phyloP scores from a whole-genome alignment of 2,113 vertebrate genomes.

The Galeopterus variegatus region DNA sequence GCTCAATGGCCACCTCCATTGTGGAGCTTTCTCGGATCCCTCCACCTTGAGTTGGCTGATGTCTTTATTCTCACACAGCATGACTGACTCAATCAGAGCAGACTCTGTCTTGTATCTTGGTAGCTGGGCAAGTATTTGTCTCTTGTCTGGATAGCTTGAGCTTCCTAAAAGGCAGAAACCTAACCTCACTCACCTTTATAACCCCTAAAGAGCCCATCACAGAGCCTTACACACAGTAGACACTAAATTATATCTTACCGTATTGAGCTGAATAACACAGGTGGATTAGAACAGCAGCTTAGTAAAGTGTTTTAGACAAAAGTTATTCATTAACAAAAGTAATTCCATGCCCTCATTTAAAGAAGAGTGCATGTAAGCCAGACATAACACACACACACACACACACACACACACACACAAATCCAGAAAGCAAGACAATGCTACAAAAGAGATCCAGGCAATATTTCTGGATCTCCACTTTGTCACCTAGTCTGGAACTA shows the following conservation, averaged over 20 bases:
- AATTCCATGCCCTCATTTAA: neutral
- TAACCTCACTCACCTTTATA: neutral
- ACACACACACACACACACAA: neutral
- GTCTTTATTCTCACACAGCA: neutral
- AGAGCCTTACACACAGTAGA: neutral
- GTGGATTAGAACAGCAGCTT: neutral
- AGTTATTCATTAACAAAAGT: slow-evolving; percentile 3
- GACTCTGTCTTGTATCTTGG: neutral
- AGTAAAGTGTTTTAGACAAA: neutral
- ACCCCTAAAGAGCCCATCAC: neutral
- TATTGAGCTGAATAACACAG: neutral
- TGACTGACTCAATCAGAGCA: neutral
- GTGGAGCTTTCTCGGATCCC: neutral
- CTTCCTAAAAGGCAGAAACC: neutral
- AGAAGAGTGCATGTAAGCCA: neutral
- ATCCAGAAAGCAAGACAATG: neutral
- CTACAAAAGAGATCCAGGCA: neutral
- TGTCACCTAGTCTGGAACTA: neutral
- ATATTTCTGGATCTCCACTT: slow-evolving; percentile 8
- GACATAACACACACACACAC: neutral
- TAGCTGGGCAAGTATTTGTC: neutral
- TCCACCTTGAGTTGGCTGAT: neutral
- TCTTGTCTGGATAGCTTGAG: neutral
- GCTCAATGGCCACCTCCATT: neutral
- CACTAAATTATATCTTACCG: neutral